Conservation (phyloP, 2,888 invertebrate species). For the Biston betularia region DNA sequence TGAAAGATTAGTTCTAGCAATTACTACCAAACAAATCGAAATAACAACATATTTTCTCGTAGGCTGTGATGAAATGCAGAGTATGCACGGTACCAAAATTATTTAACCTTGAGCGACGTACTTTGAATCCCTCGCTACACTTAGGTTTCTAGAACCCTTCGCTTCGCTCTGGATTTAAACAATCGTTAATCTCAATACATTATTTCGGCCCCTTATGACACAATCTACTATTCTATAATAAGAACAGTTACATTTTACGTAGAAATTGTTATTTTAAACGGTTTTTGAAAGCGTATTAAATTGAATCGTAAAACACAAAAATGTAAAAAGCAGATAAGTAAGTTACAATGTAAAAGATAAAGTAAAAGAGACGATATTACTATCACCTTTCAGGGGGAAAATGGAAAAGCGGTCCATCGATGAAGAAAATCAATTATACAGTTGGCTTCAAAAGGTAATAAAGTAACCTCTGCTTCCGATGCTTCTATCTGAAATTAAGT, state of each 20-base stretch:
- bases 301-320: conserved; percentile 2
- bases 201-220: too few species aligned
- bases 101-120: too few species aligned
- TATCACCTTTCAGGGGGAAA: conserved; percentile 60
- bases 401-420: conserved; percentile 61
- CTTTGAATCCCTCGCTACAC: too few species aligned
- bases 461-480: conserved; percentile 57
- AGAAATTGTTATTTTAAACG: neutral
- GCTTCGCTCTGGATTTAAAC: too few species aligned
- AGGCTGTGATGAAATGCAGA: too few species aligned
- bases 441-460: conserved; percentile 64
- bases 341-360: conserved; percentile 4
- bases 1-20: too few species aligned
- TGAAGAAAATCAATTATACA: conserved; percentile 75
- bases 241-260: neutral
- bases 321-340: conserved; percentile 28
- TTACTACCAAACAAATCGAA: too few species aligned
- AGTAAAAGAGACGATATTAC: conserved; percentile 52
- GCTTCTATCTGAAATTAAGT: conserved; percentile 57
- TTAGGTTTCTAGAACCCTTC: too few species aligned
- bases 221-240: neutral
- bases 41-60: too few species aligned
- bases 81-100: too few species aligned
- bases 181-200: too few species aligned
- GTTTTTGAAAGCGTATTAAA: neutral